Evolutionary conservation across 2,888 invertebrate genomes (phyloP).

Genomic region (Podotricha telesiphe): DNA sequence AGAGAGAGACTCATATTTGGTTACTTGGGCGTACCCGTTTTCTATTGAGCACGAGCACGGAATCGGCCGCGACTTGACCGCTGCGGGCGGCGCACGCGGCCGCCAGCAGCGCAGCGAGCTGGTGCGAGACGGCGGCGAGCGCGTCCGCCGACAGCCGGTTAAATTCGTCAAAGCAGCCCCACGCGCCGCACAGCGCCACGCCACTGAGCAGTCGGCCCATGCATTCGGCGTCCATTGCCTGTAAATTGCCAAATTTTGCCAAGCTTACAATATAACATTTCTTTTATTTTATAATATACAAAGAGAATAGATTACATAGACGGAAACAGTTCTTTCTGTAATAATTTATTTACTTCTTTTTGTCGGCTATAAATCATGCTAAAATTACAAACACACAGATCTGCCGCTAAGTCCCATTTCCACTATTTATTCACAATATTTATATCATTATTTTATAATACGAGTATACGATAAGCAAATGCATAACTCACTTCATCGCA

Average conservation of each 20-base stretch:
- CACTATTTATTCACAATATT: too few relatives aligned
- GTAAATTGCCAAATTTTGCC: too few relatives aligned
- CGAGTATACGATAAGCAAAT: neutral
- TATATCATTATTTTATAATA: too few relatives aligned
- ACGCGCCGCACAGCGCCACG: conserved; percentile 96
- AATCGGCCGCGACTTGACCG: conserved; percentile 43
- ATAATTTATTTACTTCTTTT: too few relatives aligned
- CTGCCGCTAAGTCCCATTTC: too few relatives aligned
- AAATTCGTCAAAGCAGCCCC: conserved; percentile 99
- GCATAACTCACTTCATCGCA: conserved; percentile 92
- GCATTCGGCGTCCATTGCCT: conserved; percentile 96
- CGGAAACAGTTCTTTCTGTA: too few relatives aligned
- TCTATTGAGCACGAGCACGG: conserved; percentile 66
- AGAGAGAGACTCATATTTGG: too few relatives aligned
- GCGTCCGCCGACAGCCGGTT: conserved; percentile 97
- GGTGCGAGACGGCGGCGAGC: conserved; percentile 96
- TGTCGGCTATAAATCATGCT: too few relatives aligned
- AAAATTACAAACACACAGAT: too few relatives aligned
- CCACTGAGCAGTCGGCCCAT: conserved; percentile 98
- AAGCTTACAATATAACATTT: neutral
- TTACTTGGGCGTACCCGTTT: conserved; percentile 58
- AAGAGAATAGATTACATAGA: too few relatives aligned
- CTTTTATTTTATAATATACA: too few relatives aligned
- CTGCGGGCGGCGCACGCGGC: conserved; percentile 70
- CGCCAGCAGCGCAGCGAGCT: conserved; percentile 96